These are phyloP conservation scores for Centrocercus urophasianus DNA, from an alignment of 2,113 vertebrate genomes.

Conservation along the genomic window DNA sequence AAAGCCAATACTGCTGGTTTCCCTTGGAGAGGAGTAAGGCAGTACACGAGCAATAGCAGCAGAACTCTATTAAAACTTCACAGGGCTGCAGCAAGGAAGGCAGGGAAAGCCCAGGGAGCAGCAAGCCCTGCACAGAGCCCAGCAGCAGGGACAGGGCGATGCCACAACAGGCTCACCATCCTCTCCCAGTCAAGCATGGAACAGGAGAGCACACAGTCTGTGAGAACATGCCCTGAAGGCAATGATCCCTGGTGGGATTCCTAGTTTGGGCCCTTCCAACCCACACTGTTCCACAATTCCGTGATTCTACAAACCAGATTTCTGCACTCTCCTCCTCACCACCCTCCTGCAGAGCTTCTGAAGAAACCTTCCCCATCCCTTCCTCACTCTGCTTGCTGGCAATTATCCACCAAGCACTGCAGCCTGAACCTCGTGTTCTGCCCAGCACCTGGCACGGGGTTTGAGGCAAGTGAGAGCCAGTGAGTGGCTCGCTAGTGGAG, in stretches of 20 bases:
- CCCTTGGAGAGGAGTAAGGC: background rate
- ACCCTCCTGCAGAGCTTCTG: background rate
- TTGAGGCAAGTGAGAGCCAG: background rate
- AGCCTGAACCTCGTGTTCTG: background rate
- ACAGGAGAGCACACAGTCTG: accelerated
- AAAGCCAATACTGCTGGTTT: accelerated
- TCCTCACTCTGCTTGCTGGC: background rate
- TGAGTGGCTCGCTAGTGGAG: background rate
- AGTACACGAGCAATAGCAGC: accelerated
- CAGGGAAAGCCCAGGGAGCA: background rate
- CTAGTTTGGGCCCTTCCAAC: background rate
- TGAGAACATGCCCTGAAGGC: background rate
- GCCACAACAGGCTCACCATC: accelerated
- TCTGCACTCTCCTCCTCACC: background rate
- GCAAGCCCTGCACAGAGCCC: background rate
- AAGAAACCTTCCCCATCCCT: slow-evolving; percentile 12
- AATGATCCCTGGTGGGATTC: too few relatives aligned
- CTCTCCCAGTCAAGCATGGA: background rate
- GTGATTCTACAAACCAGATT: background rate
- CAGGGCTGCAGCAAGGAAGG: background rate
- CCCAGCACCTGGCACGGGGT: background rate
- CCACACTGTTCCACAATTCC: background rate
- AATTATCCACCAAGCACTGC: background rate
- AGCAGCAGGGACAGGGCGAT: background rate
- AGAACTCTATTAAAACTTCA: background rate